phyloP scores from a whole-genome alignment of 2,888 invertebrate genomes.

The Azorinus chamasolen region DNA sequence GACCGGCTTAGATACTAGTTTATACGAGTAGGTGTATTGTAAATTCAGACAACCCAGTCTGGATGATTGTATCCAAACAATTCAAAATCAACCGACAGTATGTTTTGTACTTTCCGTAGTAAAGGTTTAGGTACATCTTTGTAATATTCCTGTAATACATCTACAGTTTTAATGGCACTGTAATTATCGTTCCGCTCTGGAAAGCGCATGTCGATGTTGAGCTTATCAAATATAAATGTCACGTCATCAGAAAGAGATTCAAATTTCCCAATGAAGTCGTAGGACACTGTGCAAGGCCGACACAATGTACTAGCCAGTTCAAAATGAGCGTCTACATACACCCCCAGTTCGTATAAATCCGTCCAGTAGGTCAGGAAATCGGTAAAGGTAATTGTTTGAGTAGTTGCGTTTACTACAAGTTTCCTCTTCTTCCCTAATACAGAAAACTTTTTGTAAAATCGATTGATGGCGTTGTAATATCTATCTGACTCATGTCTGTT shows the following conservation, averaged over 20 bases:
- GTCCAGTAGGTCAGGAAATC: slow-evolving; percentile 95
- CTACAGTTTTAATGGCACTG: slow-evolving; percentile 90
- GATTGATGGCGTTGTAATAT: slow-evolving; percentile 4
- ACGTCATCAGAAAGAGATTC: slow-evolving; percentile 94
- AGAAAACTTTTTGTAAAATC: slow-evolving; percentile 20
- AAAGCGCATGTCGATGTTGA: slow-evolving; percentile 72
- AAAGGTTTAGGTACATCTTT: slow-evolving; percentile 90
- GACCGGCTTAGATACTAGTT: too few relatives aligned
- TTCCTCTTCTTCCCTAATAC: slow-evolving; percentile 8
- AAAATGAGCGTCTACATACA: slow-evolving; percentile 94
- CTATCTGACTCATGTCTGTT: slow-evolving; percentile 16
- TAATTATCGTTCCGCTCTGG: slow-evolving; percentile 83
- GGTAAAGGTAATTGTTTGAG: slow-evolving; percentile 94
- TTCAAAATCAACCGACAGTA: slow-evolving; percentile 93
- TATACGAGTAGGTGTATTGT: too few relatives aligned
- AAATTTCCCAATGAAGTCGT: slow-evolving; percentile 96
- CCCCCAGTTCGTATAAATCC: slow-evolving; percentile 73
- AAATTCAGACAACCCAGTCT: slow-evolving; percentile 25
- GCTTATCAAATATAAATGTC: slow-evolving; percentile 84
- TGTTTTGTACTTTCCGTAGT: slow-evolving; percentile 70
- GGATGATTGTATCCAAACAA: slow-evolving; percentile 91
- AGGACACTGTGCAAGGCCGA: slow-evolving; percentile 94
- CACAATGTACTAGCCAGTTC: slow-evolving; percentile 93
- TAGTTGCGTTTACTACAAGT: slow-evolving; percentile 81
- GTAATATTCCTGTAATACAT: slow-evolving; percentile 91